Evolutionary conservation across 2,797 vertebrate genomes (phyloP).

Genomic region (Erethizon dorsatum): DNA sequence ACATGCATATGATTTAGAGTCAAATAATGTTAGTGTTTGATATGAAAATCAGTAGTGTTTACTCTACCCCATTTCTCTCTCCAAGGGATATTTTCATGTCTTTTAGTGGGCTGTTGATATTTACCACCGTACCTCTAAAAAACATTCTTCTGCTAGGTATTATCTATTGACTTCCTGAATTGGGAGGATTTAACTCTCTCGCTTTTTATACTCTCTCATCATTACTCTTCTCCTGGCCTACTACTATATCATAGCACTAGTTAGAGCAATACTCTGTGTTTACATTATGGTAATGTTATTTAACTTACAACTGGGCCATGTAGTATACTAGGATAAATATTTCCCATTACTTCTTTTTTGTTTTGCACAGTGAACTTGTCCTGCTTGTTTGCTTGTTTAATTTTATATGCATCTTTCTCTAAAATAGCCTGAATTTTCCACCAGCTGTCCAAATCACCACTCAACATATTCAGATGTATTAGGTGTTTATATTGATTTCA

Average conservation of each 20-base stretch:
- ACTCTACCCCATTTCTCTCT: neutral
- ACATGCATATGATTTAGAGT: neutral
- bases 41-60: neutral
- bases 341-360: neutral
- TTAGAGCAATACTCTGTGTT: neutral
- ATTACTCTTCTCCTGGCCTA: neutral
- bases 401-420: neutral
- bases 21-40: neutral
- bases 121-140: slow-evolving; percentile 4
- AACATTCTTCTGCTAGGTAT: neutral
- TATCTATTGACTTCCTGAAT: neutral
- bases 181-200: slow-evolving; percentile 1
- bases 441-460: neutral
- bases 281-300: neutral
- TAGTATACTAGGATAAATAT: neutral
- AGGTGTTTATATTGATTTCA: neutral
- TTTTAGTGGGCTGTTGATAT: slow-evolving; percentile 20
- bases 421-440: neutral
- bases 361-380: neutral
- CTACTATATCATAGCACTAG: neutral
- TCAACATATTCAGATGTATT: neutral
- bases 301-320: neutral
- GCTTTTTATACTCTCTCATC: neutral
- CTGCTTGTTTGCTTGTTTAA: neutral
- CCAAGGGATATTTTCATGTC: neutral